Base-by-base conservation (phyloP, 2,888 invertebrate species). In the Acanthosepion pharaonis region DNA sequence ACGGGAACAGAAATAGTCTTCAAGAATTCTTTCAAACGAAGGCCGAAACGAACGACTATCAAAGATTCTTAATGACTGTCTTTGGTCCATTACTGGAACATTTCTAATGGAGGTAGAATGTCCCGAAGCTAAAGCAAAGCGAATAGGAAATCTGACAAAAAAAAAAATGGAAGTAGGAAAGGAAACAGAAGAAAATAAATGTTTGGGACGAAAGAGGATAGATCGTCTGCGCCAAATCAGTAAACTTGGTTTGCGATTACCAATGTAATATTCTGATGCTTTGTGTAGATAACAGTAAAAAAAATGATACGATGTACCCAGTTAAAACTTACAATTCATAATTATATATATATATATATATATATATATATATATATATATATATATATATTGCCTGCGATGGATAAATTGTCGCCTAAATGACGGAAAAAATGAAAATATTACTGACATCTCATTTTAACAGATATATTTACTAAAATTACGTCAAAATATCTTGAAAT, bases 11-110 rank as follows among this genome's bases (percentile, higher is more conserved):
- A 78, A 78, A 78, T 78, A 78, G 78, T 78, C 78, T 78, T 78
- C 8, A 33, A 78, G 78, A 78, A 78, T 78, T 78, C 78, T 78
- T 78, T 78, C n/a, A 78, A 78, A 78, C 78, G 78, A 78, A 78
- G 78, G 78, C 78, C 78, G n/a, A 78, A 78, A n/a, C 15, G 78
- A 78, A 78, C 78, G 78, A 78, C 78, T 78, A 78, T 78, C n/a
- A 78, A 78, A 78, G n/a, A 78, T 78, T 78, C 78, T 78, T 78
- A 78, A 78, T 78, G 78, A 78, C 78, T 33, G n/a, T 78, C 78
- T 78, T 78, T 78, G 78, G 78, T 78, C 78, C 78, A 78, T 78
- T 78, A 78, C 78, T n/a, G n/a, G 78, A n/a, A 33, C 78, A n/a
- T 78, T 78, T 78, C 78, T 33, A 78, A 78, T 78, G 23, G 33